phyloP scores from a whole-genome alignment of 1,140 invertebrate species.

The Drosophila triauraria region DNA sequence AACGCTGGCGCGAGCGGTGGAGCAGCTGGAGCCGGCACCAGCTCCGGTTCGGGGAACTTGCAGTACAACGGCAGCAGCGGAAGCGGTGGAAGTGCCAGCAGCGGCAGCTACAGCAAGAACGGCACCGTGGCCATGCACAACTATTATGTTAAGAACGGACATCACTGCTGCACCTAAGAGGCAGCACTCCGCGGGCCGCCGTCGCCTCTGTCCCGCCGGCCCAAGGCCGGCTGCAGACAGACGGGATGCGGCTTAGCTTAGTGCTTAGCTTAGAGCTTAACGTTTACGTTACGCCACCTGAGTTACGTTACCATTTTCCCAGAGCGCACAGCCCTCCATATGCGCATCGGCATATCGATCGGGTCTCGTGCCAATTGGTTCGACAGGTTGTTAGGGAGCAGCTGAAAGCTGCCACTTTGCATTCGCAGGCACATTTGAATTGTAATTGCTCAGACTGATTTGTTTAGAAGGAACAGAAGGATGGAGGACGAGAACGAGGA shows the following conservation, averaged over 20 bases:
- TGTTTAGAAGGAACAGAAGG: slow-evolving; percentile 37
- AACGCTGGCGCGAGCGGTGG: slow-evolving; percentile 6
- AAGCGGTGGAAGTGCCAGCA: slow-evolving; percentile 15
- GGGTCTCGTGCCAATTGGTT: slow-evolving; percentile 67
- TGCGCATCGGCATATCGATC: slow-evolving; percentile 29
- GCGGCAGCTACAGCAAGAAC: slow-evolving; percentile 72
- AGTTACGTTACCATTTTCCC: slow-evolving; percentile 14
- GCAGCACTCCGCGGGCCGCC: not conserved
- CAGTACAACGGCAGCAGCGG: slow-evolving; percentile 45
- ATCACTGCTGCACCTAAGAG: slow-evolving; percentile 74
- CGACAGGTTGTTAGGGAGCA: slow-evolving; percentile 63
- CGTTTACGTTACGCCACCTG: slow-evolving; percentile 2
- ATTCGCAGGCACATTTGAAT: slow-evolving; percentile 66
- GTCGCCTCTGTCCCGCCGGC: not conserved
- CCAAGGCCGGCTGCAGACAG: not conserved
- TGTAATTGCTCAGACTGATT: slow-evolving; percentile 82
- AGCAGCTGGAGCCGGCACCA: not conserved
- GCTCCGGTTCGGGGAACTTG: slow-evolving; percentile 19
- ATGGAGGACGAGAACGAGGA: not conserved
- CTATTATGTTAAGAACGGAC: slow-evolving; percentile 74
- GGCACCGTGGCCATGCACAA: slow-evolving; percentile 75
- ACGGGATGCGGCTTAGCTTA: slow-evolving; percentile 8
- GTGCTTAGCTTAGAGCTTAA: slow-evolving; percentile 6
- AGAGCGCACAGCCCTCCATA: slow-evolving; percentile 29
- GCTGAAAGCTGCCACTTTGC: slow-evolving; percentile 53